phyloP scores from a whole-genome alignment of 2,888 invertebrate species.

The Stenodema calcarata region DNA sequence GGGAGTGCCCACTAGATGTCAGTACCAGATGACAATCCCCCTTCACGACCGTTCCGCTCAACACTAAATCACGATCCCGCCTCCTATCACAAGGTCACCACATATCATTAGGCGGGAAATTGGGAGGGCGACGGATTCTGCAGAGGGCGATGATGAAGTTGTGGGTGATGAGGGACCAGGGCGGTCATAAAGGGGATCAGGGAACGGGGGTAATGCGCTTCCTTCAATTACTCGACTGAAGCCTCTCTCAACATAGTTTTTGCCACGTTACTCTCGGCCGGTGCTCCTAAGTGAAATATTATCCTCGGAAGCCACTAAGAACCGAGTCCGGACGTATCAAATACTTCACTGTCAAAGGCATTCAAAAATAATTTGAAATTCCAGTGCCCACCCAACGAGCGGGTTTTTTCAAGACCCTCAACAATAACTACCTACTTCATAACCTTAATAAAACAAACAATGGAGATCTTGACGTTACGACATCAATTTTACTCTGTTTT shows the following conservation, averaged over 20 bases:
- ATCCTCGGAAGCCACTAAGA: not conserved
- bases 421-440: too few relatives aligned
- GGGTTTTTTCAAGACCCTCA: not conserved
- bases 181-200: not conserved
- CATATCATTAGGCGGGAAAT: constrained; percentile 10
- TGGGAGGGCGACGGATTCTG: not conserved
- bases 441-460: too few relatives aligned
- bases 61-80: not conserved
- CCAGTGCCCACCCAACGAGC: not conserved
- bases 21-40: not conserved
- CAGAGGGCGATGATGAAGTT: not conserved
- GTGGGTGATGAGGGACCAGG: not conserved
- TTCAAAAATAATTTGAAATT: not conserved
- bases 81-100: not conserved
- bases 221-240: not conserved
- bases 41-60: not conserved
- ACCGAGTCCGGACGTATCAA: not conserved
- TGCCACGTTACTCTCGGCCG: not conserved
- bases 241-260: not conserved
- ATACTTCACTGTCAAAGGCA: not conserved
- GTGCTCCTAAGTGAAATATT: not conserved
- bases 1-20: constrained; percentile 16
- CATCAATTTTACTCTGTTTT: too few relatives aligned
- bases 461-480: too few relatives aligned
- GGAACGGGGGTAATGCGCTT: not conserved